Evolutionary conservation across 2,888 invertebrate genomes (phyloP), one percentile per base, ranked within the genome.

Genomic region (Nineta flava): DNA sequence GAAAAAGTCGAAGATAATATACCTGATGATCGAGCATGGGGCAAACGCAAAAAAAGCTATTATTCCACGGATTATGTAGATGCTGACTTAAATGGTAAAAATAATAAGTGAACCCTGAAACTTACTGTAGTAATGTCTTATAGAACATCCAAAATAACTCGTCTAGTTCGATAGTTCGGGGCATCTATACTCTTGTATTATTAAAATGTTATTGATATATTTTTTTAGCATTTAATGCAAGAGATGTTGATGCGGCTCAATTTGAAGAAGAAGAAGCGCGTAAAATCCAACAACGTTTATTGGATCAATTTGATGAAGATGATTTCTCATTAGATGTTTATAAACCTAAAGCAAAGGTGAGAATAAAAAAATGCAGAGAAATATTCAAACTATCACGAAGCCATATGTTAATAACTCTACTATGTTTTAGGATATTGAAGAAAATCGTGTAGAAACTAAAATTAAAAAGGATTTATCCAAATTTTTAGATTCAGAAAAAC

Each of bases 61-160:
- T 93, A 92, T 67, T 79, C 84, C 47, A 87, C 91, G 1, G 92
- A 93, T 69, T 91, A 86, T 66, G 81, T 90, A 13, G 93, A 93
- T 70, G 78, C 83, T 58, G 91, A 92, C 66, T 88, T 84, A 70
- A 77, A 82, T 44, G 81, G 82, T 56, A 72, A 70, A 48, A 49
- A 41, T 21, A 41, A 31, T 7, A 7, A 26, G 7, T 26, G 26
- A 26, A 26, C 19, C 19, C 5, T 19, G 19, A n/a, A n/a, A n/a
- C 6, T 26, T 19, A 1, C 15, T 46, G 7, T 13, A 43, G n/a
- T 12, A 43, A 43, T 43, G 16, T 43, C 16, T 43, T 16, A 10
- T 43, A 5, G 12, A 16, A n/a, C 5, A 15, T 13, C 2, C 16
- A 10, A 43, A 35, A 10, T 35, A 35, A 12, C 6, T n/a, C 13